Conservation (phyloP, 37 sponge, comb jelly and placozoan species). For the Crambe crambe region DNA sequence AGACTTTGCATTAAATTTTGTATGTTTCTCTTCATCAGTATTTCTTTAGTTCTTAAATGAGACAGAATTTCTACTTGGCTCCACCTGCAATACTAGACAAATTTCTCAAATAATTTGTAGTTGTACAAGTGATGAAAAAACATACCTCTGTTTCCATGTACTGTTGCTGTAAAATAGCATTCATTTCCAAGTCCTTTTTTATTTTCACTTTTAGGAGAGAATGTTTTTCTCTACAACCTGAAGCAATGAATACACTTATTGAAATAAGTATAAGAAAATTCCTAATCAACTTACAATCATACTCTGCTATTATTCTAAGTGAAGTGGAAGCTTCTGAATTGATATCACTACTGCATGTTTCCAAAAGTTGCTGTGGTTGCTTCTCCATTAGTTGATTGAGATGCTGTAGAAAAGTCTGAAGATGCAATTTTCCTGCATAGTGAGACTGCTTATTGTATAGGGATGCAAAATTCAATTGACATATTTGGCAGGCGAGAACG, state of each 20-base stretch:
- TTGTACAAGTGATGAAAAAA: not conserved
- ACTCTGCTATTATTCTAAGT: not conserved
- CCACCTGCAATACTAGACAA: not conserved
- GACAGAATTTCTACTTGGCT: not conserved
- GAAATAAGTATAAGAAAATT: too few species aligned
- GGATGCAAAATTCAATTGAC: constrained; percentile 31
- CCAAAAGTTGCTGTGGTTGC: not conserved
- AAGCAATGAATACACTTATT: too few species aligned
- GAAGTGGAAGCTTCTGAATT: not conserved
- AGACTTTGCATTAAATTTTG: not conserved
- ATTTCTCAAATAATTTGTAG: not conserved
- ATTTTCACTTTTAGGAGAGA: not conserved
- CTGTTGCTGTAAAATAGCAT: constrained; percentile 8
- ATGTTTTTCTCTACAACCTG: not conserved
- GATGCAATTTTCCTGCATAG: constrained; percentile 27
- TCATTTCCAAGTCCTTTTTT: not conserved
- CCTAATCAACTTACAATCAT: not conserved
- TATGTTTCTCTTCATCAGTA: not conserved
- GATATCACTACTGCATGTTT: not conserved
- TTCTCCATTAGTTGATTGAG: not conserved
- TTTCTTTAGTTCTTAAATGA: not conserved
- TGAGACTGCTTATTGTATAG: constrained; percentile 42
- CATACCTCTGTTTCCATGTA: constrained; percentile 6
- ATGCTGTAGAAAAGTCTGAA: constrained; percentile 15
- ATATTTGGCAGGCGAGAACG: constrained; percentile 26